A percentile compares a stretch with the other conserved stretches of the same genome.
These are phyloP conservation scores for Hypomecis punctinalis DNA, from an alignment of 2,888 invertebrate species.

Conservation along the genomic window DNA sequence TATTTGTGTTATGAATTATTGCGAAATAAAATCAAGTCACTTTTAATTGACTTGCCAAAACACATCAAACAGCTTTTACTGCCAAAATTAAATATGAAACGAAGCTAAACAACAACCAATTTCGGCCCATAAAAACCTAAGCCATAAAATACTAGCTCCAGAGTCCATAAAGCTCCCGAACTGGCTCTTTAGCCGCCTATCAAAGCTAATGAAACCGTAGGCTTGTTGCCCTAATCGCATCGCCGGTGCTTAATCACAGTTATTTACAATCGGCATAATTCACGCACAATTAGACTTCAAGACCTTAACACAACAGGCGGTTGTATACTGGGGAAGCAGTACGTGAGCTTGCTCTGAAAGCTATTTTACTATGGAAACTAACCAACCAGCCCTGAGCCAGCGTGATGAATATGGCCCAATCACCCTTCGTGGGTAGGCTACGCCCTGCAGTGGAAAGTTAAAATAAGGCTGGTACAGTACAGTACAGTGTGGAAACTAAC, in stretches of 20 bases:
- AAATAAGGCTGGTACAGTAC: too few species aligned
- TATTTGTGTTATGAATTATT: too few species aligned
- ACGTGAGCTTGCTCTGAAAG: not conserved
- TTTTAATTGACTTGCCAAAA: not conserved
- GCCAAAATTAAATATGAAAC: not conserved
- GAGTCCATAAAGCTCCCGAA: slow-evolving; percentile 9
- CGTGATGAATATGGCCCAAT: too few species aligned
- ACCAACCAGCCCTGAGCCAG: too few species aligned
- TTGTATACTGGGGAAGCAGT: not conserved
- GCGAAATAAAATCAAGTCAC: not conserved
- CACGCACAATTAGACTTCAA: slow-evolving; percentile 25
- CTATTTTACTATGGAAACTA: too few species aligned
- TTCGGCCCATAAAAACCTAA: not conserved
- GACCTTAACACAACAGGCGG: slow-evolving; percentile 16
- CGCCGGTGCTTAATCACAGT: slow-evolving; percentile 19
- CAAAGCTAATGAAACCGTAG: slow-evolving; percentile 24
- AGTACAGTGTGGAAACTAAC: too few species aligned
- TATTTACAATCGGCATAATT: slow-evolving; percentile 28
- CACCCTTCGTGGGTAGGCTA: too few species aligned
- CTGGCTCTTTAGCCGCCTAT: slow-evolving; percentile 12
- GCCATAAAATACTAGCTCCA: slow-evolving; percentile 8
- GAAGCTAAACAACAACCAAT: not conserved
- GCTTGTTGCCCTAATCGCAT: slow-evolving; percentile 23
- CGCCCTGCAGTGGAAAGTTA: too few species aligned
- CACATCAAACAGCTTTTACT: not conserved